A percentile compares a stretch with the other conserved stretches of the same genome.
phyloP scores from a whole-genome alignment of 2,113 vertebrate genomes.

The Stictonetta naevosa region DNA sequence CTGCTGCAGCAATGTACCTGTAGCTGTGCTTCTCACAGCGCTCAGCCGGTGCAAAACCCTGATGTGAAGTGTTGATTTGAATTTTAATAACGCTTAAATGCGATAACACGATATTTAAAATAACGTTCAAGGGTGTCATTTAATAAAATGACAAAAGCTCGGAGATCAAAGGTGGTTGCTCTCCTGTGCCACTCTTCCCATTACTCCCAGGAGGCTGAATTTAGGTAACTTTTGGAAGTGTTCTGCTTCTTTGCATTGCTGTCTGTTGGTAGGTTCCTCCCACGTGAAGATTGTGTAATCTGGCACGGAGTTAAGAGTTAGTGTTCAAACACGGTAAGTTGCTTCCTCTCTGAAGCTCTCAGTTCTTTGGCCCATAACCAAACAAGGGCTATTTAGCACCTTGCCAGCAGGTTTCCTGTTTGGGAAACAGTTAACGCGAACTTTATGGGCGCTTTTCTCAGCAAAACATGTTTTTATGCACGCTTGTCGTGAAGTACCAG shows the following conservation, averaged over 20 bases:
- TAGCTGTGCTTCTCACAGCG: neutral
- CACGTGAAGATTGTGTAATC: constrained; percentile 28
- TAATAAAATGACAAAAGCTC: neutral
- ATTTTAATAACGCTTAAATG: neutral
- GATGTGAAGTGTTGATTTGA: neutral
- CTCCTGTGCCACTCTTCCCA: neutral
- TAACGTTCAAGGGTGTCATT: neutral
- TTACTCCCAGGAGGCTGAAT: neutral
- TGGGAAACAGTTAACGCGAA: neutral
- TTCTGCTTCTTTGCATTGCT: neutral
- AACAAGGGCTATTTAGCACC: constrained; percentile 62
- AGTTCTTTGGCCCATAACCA: constrained; percentile 31
- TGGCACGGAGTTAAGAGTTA: constrained; percentile 44
- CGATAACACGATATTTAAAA: neutral
- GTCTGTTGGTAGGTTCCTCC: constrained; percentile 38
- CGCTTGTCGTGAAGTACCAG: neutral
- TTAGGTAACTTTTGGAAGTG: neutral
- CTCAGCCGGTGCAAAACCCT: neutral
- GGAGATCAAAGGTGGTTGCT: neutral
- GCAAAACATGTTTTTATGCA: neutral
- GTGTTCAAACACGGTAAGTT: neutral
- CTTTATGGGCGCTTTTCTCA: constrained; percentile 11
- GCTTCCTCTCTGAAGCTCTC: constrained; percentile 11
- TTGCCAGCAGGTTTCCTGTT: constrained; percentile 44
- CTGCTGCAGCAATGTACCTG: rapidly evolving